Conservation (phyloP, 2,888 invertebrate species). For the Ormyrus rosae region DNA sequence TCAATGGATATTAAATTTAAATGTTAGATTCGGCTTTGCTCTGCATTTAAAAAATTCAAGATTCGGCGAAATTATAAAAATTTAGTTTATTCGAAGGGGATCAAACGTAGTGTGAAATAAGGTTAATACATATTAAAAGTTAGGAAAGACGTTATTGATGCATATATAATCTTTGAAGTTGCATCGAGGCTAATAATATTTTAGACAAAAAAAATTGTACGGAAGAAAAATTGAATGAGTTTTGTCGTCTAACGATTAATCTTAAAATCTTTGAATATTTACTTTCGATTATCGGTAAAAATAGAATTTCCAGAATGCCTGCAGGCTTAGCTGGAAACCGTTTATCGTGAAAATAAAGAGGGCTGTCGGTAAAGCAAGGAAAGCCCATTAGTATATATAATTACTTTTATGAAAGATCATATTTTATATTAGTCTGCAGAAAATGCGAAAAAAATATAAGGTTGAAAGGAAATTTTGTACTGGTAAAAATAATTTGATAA, state of each 20-base stretch:
- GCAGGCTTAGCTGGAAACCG: slow-evolving; percentile 18
- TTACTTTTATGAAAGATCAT: too few species aligned
- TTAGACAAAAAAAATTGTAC: too few species aligned
- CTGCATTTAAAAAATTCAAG: background rate
- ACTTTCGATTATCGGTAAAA: slow-evolving; percentile 30
- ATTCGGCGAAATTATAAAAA: background rate
- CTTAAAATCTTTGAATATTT: slow-evolving; percentile 17
- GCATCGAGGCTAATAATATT: background rate
- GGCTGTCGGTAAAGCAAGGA: background rate
- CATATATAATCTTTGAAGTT: background rate
- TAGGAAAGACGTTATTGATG: background rate
- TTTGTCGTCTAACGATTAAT: slow-evolving; percentile 4
- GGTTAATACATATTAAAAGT: background rate
- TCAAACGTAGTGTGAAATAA: background rate
- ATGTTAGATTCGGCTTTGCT: too few species aligned
- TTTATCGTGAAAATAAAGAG: slow-evolving; percentile 29
- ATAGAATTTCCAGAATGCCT: background rate
- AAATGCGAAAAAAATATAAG: too few species aligned
- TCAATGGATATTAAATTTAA: too few species aligned
- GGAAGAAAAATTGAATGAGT: background rate
- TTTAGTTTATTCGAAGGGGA: background rate
- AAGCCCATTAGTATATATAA: slow-evolving; percentile 21
- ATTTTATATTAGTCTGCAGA: too few species aligned
- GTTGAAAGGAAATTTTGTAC: too few species aligned
- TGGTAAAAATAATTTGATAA: too few species aligned